A percentile compares a stretch with the other conserved stretches of the same genome.
Evolutionary conservation across 2,797 vertebrate genomes (phyloP).

Genomic region (Oreochromis grahami): DNA sequence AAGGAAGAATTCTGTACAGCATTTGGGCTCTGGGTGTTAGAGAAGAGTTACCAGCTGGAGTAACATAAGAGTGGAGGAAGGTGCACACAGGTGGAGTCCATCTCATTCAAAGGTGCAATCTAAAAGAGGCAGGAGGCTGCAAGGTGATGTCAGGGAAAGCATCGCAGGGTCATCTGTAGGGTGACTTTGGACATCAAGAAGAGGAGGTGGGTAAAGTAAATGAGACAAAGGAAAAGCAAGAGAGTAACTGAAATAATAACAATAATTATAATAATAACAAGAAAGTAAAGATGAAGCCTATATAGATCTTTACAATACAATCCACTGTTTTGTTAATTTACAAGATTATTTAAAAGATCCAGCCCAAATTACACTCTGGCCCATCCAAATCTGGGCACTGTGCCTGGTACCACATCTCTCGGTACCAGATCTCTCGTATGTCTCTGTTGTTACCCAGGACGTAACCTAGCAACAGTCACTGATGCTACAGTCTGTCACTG

Average conservation of each 20-base stretch:
- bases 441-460: neutral
- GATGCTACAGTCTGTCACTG: neutral
- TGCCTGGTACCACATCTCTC: neutral
- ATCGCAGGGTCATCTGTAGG: rapidly evolving
- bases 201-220: no score
- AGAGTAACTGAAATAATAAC: no score
- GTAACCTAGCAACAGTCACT: rapidly evolving
- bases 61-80: neutral
- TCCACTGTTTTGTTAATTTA: neutral
- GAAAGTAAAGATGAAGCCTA: neutral
- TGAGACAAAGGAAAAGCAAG: no score
- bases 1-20: neutral
- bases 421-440: neutral
- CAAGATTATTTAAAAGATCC: neutral
- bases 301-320: neutral
- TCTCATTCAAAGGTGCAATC: neutral
- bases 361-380: neutral
- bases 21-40: rapidly evolving
- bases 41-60: neutral
- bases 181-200: neutral
- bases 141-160: neutral
- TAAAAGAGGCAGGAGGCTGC: neutral
- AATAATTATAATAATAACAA: neutral
- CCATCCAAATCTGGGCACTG: neutral
- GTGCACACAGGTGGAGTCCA: neutral